Conservation (phyloP, 2,888 invertebrate genomes). For the Venusia cambrica region DNA sequence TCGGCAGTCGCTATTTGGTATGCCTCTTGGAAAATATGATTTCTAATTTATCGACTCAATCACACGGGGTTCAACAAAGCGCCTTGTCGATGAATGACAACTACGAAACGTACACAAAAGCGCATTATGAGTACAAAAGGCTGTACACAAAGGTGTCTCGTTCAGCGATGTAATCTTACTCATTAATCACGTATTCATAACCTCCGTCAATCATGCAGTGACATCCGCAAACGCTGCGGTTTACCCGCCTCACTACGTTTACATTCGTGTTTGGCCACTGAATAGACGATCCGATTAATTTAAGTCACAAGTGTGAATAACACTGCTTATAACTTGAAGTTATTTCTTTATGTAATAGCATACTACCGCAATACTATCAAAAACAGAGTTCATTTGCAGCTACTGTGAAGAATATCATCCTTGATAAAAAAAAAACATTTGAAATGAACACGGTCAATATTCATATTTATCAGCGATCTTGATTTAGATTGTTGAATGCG, state of each 20-base stretch:
- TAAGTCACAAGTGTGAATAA: no score
- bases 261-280: constrained; percentile 29
- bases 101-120: constrained; percentile 7
- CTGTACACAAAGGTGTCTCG: constrained; percentile 13
- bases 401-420: no score
- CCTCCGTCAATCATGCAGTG: constrained; percentile 63
- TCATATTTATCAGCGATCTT: no score
- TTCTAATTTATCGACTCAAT: constrained; percentile 13
- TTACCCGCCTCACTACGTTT: constrained; percentile 42
- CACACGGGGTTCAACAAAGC: neutral
- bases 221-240: constrained; percentile 55
- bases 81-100: constrained; percentile 1
- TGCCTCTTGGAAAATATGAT: constrained; percentile 10
- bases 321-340: no score
- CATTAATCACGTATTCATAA: constrained; percentile 71
- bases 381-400: no score
- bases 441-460: no score
- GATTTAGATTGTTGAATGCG: no score
- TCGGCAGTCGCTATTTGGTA: no score
- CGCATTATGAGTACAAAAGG: constrained; percentile 8
- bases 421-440: no score
- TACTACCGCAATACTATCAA: no score
- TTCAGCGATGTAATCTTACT: constrained; percentile 30
- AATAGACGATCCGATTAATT: constrained; percentile 15
- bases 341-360: neutral